These are phyloP conservation scores for Patella vulgata DNA, from an alignment of 1,140 invertebrate genomes.

Conservation along the genomic window DNA sequence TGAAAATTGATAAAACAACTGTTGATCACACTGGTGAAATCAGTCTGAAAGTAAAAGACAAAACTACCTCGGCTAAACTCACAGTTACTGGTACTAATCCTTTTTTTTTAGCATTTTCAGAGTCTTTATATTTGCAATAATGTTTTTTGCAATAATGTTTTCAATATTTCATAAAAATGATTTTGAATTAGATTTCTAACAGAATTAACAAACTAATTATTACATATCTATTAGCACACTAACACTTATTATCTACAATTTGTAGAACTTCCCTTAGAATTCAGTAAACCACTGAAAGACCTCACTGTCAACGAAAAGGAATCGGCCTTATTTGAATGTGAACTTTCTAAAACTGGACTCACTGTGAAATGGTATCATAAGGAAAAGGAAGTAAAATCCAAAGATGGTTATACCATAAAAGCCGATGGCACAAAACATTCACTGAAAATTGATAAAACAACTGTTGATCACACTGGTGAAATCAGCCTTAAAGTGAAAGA, in stretches of 20 bases:
- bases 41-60: constrained; percentile 78
- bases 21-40: constrained; percentile 86
- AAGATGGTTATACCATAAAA: constrained; percentile 79
- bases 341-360: constrained; percentile 89
- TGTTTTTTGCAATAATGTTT: too few relatives aligned
- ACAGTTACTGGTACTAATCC: constrained; percentile 83
- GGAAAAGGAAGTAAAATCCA: constrained; percentile 54
- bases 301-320: constrained; percentile 75
- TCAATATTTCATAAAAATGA: too few relatives aligned
- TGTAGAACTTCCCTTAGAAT: constrained; percentile 46
- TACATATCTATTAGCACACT: constrained; percentile 33
- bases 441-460: constrained; percentile 53
- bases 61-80: constrained; percentile 84
- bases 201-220: too few relatives aligned
- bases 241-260: too few relatives aligned
- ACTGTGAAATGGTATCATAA: constrained; percentile 65
- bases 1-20: constrained; percentile 82
- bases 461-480: constrained; percentile 46
- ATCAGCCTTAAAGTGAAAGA: constrained; percentile 38
- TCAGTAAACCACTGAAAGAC: constrained; percentile 45
- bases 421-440: constrained; percentile 54
- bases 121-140: too few relatives aligned
- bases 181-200: too few relatives aligned
- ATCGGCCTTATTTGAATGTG: constrained; percentile 89
- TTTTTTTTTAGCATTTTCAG: too few relatives aligned